A percentile compares a stretch with the other conserved stretches of the same genome.
phyloP scores from a whole-genome alignment of 2,113 vertebrate genomes.

The Collichthys lucidus region DNA sequence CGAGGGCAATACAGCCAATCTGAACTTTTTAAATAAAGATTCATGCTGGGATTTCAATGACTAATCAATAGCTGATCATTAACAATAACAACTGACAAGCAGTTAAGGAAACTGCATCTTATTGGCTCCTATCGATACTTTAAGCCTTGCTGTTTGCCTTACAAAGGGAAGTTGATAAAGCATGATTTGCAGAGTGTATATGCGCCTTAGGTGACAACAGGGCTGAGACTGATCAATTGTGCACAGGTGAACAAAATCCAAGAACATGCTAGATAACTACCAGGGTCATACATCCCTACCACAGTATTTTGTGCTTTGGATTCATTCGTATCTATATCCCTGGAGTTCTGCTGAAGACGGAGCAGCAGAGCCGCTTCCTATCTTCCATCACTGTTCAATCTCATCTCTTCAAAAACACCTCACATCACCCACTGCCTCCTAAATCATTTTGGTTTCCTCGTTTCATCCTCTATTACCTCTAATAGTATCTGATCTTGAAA shows the following conservation, averaged over 20 bases:
- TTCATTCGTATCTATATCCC: not conserved
- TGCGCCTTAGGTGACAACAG: not conserved
- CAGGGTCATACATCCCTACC: not conserved
- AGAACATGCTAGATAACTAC: not conserved
- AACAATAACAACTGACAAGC: not conserved
- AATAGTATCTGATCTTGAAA: slow-evolving; percentile 10
- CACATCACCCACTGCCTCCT: not conserved
- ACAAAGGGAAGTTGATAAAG: slow-evolving; percentile 1
- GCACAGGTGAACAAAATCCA: not conserved
- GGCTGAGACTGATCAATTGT: not conserved
- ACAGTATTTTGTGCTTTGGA: not conserved
- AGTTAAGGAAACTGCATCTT: not conserved
- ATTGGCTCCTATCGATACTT: not conserved
- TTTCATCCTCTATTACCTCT: slow-evolving; percentile 8
- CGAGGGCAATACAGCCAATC: too few relatives aligned
- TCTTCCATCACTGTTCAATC: slow-evolving; percentile 2
- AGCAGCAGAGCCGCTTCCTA: slow-evolving; percentile 7
- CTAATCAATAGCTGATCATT: not conserved
- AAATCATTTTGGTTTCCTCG: slow-evolving; percentile 15
- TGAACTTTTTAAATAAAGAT: not conserved
- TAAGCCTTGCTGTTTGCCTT: not conserved
- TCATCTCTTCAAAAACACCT: slow-evolving; percentile 18
- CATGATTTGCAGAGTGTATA: not conserved
- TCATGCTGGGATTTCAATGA: not conserved
- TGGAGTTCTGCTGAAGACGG: not conserved